phyloP scores from a whole-genome alignment of 1,140 invertebrate species.

The Scaptomyza pallida region DNA sequence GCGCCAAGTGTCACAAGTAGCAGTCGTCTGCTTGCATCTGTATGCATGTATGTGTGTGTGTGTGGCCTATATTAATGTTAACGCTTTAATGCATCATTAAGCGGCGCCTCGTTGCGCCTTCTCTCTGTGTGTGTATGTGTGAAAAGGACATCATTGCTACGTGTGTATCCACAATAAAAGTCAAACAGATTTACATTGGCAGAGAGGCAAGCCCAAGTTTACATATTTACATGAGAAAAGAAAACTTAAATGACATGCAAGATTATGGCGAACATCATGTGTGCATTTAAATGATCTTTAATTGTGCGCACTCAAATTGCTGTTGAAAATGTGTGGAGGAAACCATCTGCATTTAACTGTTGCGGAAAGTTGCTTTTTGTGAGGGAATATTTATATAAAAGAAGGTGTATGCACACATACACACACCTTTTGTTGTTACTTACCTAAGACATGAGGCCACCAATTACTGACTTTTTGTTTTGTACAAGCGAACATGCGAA shows the following conservation, averaged over 20 bases:
- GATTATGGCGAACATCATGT: neutral
- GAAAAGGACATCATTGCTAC: neutral
- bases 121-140: no score
- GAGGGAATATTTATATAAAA: no score
- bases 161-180: neutral
- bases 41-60: conserved; percentile 18
- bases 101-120: conserved; percentile 22
- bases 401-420: no score
- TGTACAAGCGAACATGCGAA: no score
- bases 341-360: no score
- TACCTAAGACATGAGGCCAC: no score
- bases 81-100: conserved; percentile 76
- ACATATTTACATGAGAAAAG: neutral
- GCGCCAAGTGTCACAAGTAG: conserved; percentile 67
- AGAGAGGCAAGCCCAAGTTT: neutral
- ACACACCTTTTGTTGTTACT: no score
- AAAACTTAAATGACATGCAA: neutral
- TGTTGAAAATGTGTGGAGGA: no score
- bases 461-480: no score
- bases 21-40: conserved; percentile 2
- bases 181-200: conserved; percentile 8
- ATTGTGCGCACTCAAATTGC: neutral
- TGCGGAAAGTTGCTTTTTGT: no score
- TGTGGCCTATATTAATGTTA: conserved; percentile 62
- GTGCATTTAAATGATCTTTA: neutral